Evolutionary conservation across 2,888 invertebrate species (phyloP), one percentile per base, ranked within the genome.

Genomic region (Tachina lurida): DNA sequence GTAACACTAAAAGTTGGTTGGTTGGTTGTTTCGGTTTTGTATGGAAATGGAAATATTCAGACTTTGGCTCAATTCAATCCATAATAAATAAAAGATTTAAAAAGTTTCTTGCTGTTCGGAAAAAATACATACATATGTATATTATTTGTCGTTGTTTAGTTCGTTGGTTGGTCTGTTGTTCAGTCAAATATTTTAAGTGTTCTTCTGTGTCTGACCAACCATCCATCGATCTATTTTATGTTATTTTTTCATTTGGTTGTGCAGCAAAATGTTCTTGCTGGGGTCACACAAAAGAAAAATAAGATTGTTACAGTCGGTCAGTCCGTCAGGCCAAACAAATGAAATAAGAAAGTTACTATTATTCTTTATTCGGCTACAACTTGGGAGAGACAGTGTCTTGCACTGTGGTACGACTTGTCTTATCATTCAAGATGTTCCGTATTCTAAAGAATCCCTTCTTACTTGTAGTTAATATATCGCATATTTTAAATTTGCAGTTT

Each of bases 21-120:
- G 73, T 22, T 70, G 22, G 41, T 17, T 73, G 62, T 43, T 19
- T 60, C 43, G 67, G 15, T 39, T 68, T 73, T 68, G 31, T 52
- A n/a, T 70, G 22, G 22, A 58, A 52, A 76, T 75, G 22, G 10
- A 58, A 60, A 65, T 19, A 83, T 58, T 74, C 49, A 41, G 31
- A 47, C 76, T 67, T 76, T 62, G 47, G 47, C 75, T 54, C 60
- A 85, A 82, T 82, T 78, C 82, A 85, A 78, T 85, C 74, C 73
- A 74, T 85, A 77, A 77, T 82, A 82, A 81, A 77, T 74, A 85
- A 80, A 80, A 60, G 63, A 81, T 77, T 84, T 81, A 70, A 54
- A 70, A 71, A 67, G 47, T 31, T 43, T 71, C 67, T 63, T 63
- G 15, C 56, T 58, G 73, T 78, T 68, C 68, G 74, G 74, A 74